Conservation (phyloP, 2,888 invertebrate species). For the Ichneumon xanthorius region DNA sequence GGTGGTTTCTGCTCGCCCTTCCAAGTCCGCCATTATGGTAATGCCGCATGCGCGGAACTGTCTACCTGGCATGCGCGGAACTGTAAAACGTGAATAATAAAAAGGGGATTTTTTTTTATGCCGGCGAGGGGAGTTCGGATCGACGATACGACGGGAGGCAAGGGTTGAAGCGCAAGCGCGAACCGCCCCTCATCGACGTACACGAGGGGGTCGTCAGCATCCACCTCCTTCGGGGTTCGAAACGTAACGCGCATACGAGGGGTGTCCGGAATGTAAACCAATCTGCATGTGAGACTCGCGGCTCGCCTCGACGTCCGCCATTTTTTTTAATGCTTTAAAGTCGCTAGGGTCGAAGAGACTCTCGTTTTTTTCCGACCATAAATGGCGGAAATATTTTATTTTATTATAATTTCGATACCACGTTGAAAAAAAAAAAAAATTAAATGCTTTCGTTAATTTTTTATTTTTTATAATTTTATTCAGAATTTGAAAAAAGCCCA, state of each 20-base stretch:
- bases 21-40: conserved; percentile 74
- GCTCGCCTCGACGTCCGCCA: conserved; percentile 74
- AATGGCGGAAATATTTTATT: not conserved
- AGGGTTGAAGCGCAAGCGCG: conserved; percentile 82
- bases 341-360: conserved; percentile 63
- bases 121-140: conserved; percentile 58
- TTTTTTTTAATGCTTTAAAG: conserved; percentile 80
- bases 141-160: conserved; percentile 67
- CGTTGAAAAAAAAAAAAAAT: not conserved
- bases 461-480: too few species aligned
- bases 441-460: too few species aligned
- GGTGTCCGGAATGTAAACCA: conserved; percentile 80
- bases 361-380: conserved; percentile 44
- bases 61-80: conserved; percentile 65
- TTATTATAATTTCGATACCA: not conserved
- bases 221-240: conserved; percentile 71
- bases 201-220: conserved; percentile 74
- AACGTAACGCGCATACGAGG: conserved; percentile 71
- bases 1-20: not conserved
- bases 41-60: conserved; percentile 33
- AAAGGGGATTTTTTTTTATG: conserved; percentile 62
- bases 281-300: conserved; percentile 82
- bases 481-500: too few species aligned
- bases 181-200: conserved; percentile 79
- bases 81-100: conserved; percentile 80